These are phyloP conservation scores for Cinara cedri DNA, from an alignment of 2,888 invertebrate species.

Conservation along the genomic window DNA sequence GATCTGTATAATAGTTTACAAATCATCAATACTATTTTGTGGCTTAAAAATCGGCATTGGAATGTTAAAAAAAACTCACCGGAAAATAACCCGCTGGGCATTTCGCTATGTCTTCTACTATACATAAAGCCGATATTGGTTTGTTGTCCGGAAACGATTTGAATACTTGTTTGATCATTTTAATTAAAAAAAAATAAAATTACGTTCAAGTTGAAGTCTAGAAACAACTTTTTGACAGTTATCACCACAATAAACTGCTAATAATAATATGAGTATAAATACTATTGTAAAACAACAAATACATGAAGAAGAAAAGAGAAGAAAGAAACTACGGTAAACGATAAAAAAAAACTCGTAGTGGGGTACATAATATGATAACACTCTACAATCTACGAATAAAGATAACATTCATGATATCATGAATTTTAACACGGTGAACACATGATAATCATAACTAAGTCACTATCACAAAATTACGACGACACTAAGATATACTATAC, in stretches of 20 bases:
- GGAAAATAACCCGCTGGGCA: slow-evolving; percentile 70
- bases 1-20: too few relatives aligned
- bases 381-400: background rate
- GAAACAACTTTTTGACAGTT: too few relatives aligned
- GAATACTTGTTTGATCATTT: slow-evolving; percentile 61
- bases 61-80: slow-evolving; percentile 63
- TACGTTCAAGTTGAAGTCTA: too few relatives aligned
- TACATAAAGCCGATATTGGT: slow-evolving; percentile 68
- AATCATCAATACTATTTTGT: too few relatives aligned
- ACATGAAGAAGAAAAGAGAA: background rate
- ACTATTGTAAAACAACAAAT: background rate
- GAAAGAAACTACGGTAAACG: background rate
- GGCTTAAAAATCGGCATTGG: too few relatives aligned
- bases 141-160: slow-evolving; percentile 78
- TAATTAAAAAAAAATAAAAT: background rate
- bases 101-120: slow-evolving; percentile 70
- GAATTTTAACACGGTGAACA: too few relatives aligned
- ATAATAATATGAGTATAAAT: too few relatives aligned
- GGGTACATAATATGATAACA: background rate
- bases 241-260: background rate
- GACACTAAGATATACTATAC: too few relatives aligned
- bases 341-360: background rate
- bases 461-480: too few relatives aligned
- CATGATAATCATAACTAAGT: too few relatives aligned
- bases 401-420: background rate